Base-by-base conservation (phyloP, 92 coral and sea anemone genomes). In the Ricordea florida region DNA sequence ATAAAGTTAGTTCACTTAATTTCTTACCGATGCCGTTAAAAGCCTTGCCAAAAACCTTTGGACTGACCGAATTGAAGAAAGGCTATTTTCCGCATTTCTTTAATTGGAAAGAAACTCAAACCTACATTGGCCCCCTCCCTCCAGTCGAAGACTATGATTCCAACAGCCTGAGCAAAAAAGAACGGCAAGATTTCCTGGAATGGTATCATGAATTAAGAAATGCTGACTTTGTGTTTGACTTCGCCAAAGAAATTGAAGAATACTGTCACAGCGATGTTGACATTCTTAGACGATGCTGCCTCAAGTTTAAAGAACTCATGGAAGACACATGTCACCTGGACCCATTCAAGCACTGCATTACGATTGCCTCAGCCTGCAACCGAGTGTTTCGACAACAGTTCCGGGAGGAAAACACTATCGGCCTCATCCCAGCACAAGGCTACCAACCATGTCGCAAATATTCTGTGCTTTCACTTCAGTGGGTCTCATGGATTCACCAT, bases 261-360 rank as follows among this genome's bases (percentile, higher is more conserved):
- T 89, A 80, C 42, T 89, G 90, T 53, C 80, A 66, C 2, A 76
- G 80, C 1, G 87, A 88, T 67, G 86, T 78, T 0, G 87, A 72
- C 18, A 80, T 79, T 34, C 70, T 82, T 3, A 38, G 78, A 2
- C 64, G 85, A 13, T 66, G 76, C 14, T 76, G 80, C 33, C 62
- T 84, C 4, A 48, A 62, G 44, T 84, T 77, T 41, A 42, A 58
- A 3, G 59, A 70, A 6, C 73, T 84, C 24, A 67, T 84, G 36
- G 57, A 20, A 11, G 67, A 59, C 10, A 57, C 59, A n/a, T n/a
- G 59, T 11, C 66, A 76, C 33, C 34, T 73, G 6, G 75, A 82
- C 25, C 82, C 85, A 0, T 82, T 82, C 27, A 23, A 22, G 14
- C 16, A 59, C 2, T 76, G 84, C 29, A 30, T 76, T 18, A 69